Evolutionary conservation across 2,888 invertebrate genomes (phyloP).

Genomic region (Molanna angustata): DNA sequence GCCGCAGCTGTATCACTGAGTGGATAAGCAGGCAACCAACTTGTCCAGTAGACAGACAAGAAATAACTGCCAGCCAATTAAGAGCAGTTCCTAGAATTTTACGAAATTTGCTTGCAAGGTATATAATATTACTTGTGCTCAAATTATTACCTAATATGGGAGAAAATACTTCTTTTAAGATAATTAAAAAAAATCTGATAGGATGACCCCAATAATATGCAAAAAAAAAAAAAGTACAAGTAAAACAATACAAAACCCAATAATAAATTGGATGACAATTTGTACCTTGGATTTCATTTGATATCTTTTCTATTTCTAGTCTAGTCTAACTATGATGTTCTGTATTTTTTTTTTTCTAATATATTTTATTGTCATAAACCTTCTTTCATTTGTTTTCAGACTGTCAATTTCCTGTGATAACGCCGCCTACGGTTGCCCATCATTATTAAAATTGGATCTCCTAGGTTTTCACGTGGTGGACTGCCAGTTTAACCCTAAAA

Average conservation of each 20-base stretch:
- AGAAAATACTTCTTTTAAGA: no score
- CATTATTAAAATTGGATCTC: slow-evolving; percentile 82
- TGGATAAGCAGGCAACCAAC: slow-evolving; percentile 93
- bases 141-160: no score
- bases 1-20: slow-evolving; percentile 89
- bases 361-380: no score
- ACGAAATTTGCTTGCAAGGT: slow-evolving; percentile 85
- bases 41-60: slow-evolving; percentile 91
- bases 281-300: no score
- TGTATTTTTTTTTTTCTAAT: no score
- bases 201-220: no score
- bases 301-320: no score
- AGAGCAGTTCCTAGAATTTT: slow-evolving; percentile 91
- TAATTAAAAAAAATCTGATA: no score
- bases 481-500: slow-evolving; percentile 87
- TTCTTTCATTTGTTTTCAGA: slow-evolving; percentile 47
- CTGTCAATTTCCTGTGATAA: slow-evolving; percentile 91
- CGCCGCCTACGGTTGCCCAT: slow-evolving; percentile 79
- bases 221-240: no score
- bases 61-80: slow-evolving; percentile 84
- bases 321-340: no score
- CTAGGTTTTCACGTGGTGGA: slow-evolving; percentile 83
- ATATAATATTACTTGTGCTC: slow-evolving; percentile 30
- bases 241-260: no score
- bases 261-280: no score